Evolutionary conservation across 2,888 invertebrate species (phyloP).

Genomic region (Pyrrhia umbra): DNA sequence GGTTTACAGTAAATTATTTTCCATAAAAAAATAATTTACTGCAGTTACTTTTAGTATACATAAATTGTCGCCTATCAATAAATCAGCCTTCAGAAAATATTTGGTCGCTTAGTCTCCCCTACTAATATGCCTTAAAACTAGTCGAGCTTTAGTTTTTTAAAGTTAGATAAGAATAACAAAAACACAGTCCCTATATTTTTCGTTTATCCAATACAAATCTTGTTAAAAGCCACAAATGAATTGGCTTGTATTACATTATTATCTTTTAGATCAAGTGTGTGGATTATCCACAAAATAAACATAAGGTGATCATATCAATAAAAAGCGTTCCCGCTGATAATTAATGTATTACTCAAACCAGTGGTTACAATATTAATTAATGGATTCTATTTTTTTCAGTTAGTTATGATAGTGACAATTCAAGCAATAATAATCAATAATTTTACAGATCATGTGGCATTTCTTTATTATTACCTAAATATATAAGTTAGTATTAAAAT

Average conservation of each 20-base stretch:
- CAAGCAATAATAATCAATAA: too few relatives aligned
- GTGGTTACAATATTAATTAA: constrained; percentile 34
- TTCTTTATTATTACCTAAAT: constrained; percentile 8
- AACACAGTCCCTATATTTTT: constrained; percentile 5
- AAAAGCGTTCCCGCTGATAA: constrained; percentile 20
- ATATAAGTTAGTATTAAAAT: constrained; percentile 19
- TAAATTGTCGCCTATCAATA: too few relatives aligned
- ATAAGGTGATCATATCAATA: constrained; percentile 29
- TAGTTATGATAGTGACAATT: constrained; percentile 22
- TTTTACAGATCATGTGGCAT: constrained; percentile 5
- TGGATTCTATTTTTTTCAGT: constrained; percentile 23
- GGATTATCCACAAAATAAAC: constrained; percentile 22
- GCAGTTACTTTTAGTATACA: too few relatives aligned
- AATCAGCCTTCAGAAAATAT: too few relatives aligned
- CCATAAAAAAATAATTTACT: too few relatives aligned
- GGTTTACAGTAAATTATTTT: too few relatives aligned
- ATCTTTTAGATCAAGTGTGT: constrained; percentile 15
- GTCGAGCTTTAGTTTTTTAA: constrained; percentile 33
- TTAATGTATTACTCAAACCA: constrained; percentile 6
- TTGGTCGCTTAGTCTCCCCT: too few relatives aligned
- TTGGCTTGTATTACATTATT: constrained; percentile 12
- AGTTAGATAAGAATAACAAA: constrained; percentile 14
- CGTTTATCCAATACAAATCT: constrained; percentile 1
- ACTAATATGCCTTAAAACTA: constrained; percentile 23
- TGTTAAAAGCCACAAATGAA: neutral